Conservation (phyloP, 2,797 vertebrate genomes). For the Distichodus sexfasciatus region DNA sequence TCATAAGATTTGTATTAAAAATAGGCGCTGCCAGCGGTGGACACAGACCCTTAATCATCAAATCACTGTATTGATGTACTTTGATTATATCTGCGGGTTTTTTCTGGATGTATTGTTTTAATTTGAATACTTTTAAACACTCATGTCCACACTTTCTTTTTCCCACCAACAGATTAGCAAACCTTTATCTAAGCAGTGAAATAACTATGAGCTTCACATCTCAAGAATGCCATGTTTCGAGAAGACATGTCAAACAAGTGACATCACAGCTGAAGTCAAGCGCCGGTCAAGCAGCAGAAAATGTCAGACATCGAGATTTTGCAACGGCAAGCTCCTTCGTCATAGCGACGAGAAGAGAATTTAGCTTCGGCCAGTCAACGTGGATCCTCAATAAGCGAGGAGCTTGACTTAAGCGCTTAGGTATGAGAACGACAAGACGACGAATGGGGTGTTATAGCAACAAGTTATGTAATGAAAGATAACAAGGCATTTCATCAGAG, state of each 20-base stretch:
- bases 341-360: conserved; percentile 19
- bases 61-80: too few relatives aligned
- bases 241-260: neutral
- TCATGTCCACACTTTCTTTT: too few relatives aligned
- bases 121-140: too few relatives aligned
- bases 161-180: too few relatives aligned
- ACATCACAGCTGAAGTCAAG: neutral
- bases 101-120: too few relatives aligned
- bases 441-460: conserved; percentile 35
- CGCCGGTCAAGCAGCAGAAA: neutral
- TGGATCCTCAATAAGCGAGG: conserved; percentile 25
- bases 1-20: too few relatives aligned
- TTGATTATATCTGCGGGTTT: too few relatives aligned
- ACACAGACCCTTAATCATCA: too few relatives aligned
- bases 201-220: neutral
- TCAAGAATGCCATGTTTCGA: neutral
- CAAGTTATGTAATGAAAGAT: conserved; percentile 35
- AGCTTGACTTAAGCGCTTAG: conserved; percentile 26
- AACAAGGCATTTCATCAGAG: conserved; percentile 6
- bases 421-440: conserved; percentile 6
- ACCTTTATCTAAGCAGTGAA: neutral
- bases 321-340: neutral
- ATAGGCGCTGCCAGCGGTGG: too few relatives aligned
- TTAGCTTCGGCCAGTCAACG: conserved; percentile 23
- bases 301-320: neutral